Evolutionary conservation across 2,797 vertebrate species (phyloP).

Genomic region (Cygnus olor): DNA sequence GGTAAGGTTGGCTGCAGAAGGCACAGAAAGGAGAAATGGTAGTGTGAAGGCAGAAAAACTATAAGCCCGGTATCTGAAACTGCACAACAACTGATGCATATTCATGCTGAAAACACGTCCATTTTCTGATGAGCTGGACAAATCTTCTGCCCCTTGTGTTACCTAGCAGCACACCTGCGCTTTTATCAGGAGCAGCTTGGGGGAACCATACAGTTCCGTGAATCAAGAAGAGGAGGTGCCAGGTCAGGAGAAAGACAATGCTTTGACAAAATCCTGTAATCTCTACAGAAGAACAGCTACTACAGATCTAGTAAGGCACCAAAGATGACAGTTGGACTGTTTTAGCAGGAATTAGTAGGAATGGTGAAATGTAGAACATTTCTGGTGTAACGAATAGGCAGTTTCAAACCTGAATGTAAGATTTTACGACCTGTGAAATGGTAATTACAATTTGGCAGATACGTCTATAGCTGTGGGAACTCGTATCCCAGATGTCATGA

Average conservation of each 20-base stretch:
- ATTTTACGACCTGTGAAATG: neutral
- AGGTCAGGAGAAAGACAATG: neutral
- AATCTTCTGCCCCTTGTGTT: too few species aligned
- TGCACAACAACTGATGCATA: neutral
- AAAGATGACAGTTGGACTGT: neutral
- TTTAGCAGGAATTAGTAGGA: neutral
- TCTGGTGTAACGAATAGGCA: neutral
- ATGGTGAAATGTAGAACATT: neutral
- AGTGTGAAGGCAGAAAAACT: neutral
- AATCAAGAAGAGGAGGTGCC: neutral
- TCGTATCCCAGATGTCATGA: neutral
- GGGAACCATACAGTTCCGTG: neutral
- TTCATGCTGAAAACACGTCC: neutral
- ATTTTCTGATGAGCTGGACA: neutral
- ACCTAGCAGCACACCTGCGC: neutral
- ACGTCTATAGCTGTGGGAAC: neutral
- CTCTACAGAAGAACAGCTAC: neutral
- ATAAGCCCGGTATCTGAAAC: neutral
- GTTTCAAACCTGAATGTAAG: neutral
- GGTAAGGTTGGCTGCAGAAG: neutral
- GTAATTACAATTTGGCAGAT: neutral
- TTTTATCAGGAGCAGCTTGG: neutral
- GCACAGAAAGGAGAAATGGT: neutral
- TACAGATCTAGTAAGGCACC: neutral
- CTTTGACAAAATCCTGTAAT: neutral